Conservation (phyloP, 2,888 invertebrate species). For the Petrolisthes cinctipes region DNA sequence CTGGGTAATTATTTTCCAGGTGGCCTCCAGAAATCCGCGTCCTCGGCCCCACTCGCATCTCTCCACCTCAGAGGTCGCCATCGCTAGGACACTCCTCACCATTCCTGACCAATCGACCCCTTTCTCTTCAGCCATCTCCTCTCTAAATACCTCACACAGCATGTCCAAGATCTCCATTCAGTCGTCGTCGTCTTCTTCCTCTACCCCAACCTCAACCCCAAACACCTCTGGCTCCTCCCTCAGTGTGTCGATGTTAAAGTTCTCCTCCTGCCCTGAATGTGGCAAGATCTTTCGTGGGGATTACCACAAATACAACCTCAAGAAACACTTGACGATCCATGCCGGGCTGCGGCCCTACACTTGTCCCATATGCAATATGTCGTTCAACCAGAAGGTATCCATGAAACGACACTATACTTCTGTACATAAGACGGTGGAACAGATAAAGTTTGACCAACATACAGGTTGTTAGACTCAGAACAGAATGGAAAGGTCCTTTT, state of each 20-base stretch:
- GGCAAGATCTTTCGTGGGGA: conserved; percentile 62
- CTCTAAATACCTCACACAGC: conserved; percentile 3
- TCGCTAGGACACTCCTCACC: conserved; percentile 57
- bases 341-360: conserved; percentile 55
- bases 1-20: conserved; percentile 59
- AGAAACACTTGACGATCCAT: conserved; percentile 64
- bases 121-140: conserved; percentile 28
- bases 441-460: not conserved
- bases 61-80: conserved; percentile 60
- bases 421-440: conserved; percentile 42
- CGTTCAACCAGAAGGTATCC: conserved; percentile 64
- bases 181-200: conserved; percentile 9
- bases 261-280: conserved; percentile 57
- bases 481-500: too few relatives aligned
- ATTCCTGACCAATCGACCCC: conserved; percentile 53
- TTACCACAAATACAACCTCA: conserved; percentile 64
- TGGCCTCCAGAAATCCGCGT: conserved; percentile 55
- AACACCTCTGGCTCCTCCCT: conserved; percentile 19
- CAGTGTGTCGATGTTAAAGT: conserved; percentile 31
- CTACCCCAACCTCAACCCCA: not conserved
- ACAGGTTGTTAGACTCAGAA: too few relatives aligned
- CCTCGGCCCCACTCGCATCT: conserved; percentile 52
- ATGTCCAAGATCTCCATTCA: conserved; percentile 19
- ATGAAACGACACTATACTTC: conserved; percentile 61
- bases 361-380: conserved; percentile 55